These are phyloP conservation scores for Podarcis muralis DNA, from an alignment of 2,113 vertebrate genomes.

Conservation along the genomic window DNA sequence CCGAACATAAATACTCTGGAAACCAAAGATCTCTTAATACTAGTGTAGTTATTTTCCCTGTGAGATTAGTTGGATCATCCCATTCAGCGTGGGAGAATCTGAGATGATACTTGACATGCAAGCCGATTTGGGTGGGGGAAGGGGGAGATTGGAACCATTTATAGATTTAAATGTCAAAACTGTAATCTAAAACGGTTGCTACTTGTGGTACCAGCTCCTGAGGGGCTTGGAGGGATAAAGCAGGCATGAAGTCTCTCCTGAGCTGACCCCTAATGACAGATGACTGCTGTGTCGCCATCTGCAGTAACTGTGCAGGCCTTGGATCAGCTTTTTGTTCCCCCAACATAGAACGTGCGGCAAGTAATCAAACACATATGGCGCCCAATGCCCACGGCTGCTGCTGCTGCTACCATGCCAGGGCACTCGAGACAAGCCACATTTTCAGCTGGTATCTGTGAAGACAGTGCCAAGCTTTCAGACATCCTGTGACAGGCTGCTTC, in stretches of 20 bases:
- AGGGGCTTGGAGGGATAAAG: conserved; percentile 15
- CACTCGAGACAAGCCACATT: neutral
- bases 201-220: fast-evolving
- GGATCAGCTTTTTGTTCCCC: neutral
- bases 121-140: neutral
- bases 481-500: neutral
- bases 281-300: neutral
- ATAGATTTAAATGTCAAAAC: conserved; percentile 43
- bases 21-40: neutral
- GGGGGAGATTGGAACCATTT: neutral
- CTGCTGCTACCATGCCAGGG: neutral
- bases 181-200: conserved; percentile 20
- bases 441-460: neutral
- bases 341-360: neutral
- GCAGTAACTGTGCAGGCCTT: neutral
- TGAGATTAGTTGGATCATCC: neutral
- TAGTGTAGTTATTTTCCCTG: neutral
- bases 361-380: neutral
- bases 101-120: neutral
- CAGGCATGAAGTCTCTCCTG: conserved; percentile 22
- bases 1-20: neutral
- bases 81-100: neutral
- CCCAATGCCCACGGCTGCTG: neutral
- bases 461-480: neutral
- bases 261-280: neutral